Percentiles rank a stretch among this genome's conserved stretches.
Conservation (phyloP, 2,113 vertebrate genomes). For the Macroglossus sobrinus region DNA sequence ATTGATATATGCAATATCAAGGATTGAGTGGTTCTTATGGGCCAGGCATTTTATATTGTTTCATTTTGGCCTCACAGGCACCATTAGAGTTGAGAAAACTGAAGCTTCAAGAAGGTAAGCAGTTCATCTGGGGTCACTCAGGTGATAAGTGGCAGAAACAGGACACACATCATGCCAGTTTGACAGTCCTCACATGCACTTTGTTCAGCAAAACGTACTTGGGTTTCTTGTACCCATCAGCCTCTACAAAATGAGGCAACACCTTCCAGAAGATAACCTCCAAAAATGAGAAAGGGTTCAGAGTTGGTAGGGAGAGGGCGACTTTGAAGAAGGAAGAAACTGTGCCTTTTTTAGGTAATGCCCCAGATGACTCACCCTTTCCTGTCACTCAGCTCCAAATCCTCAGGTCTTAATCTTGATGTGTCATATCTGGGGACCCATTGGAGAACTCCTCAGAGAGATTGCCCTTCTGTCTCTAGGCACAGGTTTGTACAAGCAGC, state of each 20-base stretch:
- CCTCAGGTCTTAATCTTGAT: neutral
- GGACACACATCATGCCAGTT: neutral
- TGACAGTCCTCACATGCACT: neutral
- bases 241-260: neutral
- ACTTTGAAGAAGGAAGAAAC: neutral
- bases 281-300: neutral
- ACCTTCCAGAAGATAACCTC: neutral
- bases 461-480: neutral
- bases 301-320: neutral
- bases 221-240: neutral
- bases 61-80: neutral
- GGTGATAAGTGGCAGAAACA: neutral
- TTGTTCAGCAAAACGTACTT: neutral
- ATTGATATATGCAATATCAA: neutral
- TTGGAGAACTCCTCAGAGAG: neutral
- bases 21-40: neutral
- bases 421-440: constrained; percentile 1
- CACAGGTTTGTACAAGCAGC: constrained; percentile 28
- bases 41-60: neutral
- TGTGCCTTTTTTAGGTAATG: neutral
- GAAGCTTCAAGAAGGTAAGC: neutral
- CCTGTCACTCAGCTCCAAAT: neutral
- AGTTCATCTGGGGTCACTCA: neutral
- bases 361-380: neutral
- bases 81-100: neutral